Evolutionary conservation across 2,888 invertebrate species (phyloP), one percentile per base, ranked within the genome.

Genomic region (Hydriomena furcata): DNA sequence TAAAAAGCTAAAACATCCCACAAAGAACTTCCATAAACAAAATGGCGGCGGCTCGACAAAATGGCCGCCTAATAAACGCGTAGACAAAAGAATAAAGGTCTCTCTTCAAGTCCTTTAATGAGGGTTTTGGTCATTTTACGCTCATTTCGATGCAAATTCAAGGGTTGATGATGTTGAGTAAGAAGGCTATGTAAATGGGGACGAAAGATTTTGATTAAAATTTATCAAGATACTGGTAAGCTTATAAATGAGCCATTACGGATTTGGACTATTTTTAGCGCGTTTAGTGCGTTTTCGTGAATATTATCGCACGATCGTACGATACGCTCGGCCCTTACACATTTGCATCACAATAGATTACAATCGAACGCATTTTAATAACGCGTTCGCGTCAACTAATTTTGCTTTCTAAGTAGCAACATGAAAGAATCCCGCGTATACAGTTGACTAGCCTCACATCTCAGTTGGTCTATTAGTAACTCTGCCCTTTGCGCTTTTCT

Each of bases 71-170:
- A 46, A 41, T 72, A 75, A 75, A 69, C 61, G 73, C 71, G 74
- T 76, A 82, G 83, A 86, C 81, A 84, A 84, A 84, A 84, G 83
- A 83, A 84, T 82, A 75, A 76, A 80, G 79, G 77, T 68, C 43
- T 68, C 73, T 75, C 73, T 69, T 72, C 69, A 67, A 71, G 73
- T 73, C 72, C 68, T 71, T 72, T 84, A 85, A 87, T 79, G 83
- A 80, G 73, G 81, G 83, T 74, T 68, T 68, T 73, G 84, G 85
- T 82, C 82, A 85, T 86, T 88, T 84, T 74, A 69, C 76, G 80
- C 78, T 83, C 84, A 82, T 87, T 86, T 82, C 83, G 61, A 87
- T 87, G 88, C 80, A 86, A 87, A 88, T 87, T 86, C 72, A 73
- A 84, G 84, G 83, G 81, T 79, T 75, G 76, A 73, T 75, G 76